Conservation (phyloP, 2,113 vertebrate species). For the Nesoenas mayeri region DNA sequence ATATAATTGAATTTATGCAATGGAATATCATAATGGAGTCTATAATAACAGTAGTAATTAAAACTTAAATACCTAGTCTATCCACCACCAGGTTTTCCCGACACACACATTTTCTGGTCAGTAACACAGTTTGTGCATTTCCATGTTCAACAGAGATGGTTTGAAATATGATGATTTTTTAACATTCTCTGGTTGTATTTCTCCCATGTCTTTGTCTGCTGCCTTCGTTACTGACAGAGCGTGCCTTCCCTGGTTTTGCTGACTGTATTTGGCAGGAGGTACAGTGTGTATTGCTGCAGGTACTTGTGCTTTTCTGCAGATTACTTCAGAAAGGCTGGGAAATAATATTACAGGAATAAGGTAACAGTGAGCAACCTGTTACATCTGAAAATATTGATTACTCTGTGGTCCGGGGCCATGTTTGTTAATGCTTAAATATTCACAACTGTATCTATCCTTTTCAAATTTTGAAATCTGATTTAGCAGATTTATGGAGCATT, state of each 20-base stretch:
- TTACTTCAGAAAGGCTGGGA: neutral
- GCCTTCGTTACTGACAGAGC: accelerated
- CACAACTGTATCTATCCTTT: neutral
- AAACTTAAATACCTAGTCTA: neutral
- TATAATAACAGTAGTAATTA: neutral
- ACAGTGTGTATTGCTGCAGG: neutral
- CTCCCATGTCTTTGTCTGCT: neutral
- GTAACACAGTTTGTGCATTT: neutral
- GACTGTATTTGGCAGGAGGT: neutral
- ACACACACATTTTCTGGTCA: neutral
- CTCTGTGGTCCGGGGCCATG: neutral
- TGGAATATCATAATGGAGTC: neutral
- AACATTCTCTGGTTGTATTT: neutral
- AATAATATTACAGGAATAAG: neutral
- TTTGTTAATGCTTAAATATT: neutral
- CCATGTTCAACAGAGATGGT: neutral
- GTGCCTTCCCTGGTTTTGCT: neutral
- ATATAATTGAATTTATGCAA: neutral
- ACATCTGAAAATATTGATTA: neutral
- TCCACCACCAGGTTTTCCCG: neutral
- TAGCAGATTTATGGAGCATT: neutral
- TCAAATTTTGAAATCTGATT: neutral
- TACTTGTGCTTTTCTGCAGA: neutral
- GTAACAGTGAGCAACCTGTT: neutral
- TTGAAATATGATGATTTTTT: neutral